Percentiles rank a stretch among this genome's conserved stretches.
Conservation (phyloP, 2,113 vertebrate genomes). For the Brachypteracias leptosomus region DNA sequence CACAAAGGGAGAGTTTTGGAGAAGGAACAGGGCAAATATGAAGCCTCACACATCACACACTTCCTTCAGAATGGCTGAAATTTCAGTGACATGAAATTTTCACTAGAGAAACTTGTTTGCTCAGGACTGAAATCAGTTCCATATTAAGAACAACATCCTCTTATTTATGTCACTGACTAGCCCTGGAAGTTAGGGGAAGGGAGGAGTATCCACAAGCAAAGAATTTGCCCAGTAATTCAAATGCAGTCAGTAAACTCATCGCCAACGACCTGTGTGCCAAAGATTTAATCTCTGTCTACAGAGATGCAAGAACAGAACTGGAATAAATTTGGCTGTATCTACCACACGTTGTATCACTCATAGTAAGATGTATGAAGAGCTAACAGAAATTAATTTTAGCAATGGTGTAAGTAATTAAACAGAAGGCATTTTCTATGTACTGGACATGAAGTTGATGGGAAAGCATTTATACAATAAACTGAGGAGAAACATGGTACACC, state of each 20-base stretch:
- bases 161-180: not conserved
- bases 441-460: not conserved
- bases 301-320: not conserved
- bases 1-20: not conserved
- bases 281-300: not conserved
- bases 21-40: not conserved
- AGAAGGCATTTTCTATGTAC: slow-evolving; percentile 16
- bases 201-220: not conserved
- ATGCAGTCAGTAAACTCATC: not conserved
- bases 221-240: not conserved
- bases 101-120: not conserved
- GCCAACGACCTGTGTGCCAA: not conserved
- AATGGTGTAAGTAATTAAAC: slow-evolving; percentile 60
- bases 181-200: not conserved
- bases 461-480: not conserved
- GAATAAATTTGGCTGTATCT: not conserved
- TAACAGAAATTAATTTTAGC: slow-evolving; percentile 67
- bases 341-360: slow-evolving; percentile 51
- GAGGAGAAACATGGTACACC: not conserved
- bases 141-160: not conserved
- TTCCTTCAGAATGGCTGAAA: not conserved
- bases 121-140: not conserved
- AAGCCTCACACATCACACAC: not conserved
- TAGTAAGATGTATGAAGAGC: slow-evolving; percentile 54
- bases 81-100: not conserved